Evolutionary conservation across 2,888 invertebrate genomes (phyloP).

Genomic region (Rapana venosa): DNA sequence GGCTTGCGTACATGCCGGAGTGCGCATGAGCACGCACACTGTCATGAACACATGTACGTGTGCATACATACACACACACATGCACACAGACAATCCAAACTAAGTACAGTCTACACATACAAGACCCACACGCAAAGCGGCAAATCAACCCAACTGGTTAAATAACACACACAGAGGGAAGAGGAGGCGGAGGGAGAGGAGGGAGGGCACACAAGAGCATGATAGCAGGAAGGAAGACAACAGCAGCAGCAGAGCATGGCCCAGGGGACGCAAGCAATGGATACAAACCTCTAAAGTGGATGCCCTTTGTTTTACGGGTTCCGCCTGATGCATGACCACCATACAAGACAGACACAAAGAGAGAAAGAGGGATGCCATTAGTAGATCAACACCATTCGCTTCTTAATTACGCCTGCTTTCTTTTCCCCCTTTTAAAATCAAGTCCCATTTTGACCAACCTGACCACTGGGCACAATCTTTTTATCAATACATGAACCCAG

Average conservation of each 20-base stretch:
- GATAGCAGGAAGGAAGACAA: too few relatives aligned
- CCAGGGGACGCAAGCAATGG: too few relatives aligned
- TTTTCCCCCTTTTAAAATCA: background rate
- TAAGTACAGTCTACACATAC: background rate
- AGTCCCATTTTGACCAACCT: background rate
- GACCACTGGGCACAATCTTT: background rate
- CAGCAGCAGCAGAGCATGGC: background rate
- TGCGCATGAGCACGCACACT: too few relatives aligned
- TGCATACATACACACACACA: background rate
- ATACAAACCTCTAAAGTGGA: slow-evolving; percentile 45
- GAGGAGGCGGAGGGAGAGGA: background rate
- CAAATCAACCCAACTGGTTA: background rate
- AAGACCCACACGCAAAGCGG: background rate
- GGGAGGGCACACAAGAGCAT: too few relatives aligned
- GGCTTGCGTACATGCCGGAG: too few relatives aligned
- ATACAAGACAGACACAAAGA: slow-evolving; percentile 35
- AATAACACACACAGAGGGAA: background rate
- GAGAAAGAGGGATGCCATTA: slow-evolving; percentile 39
- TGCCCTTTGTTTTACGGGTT: slow-evolving; percentile 40
- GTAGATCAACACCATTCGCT: slow-evolving; percentile 29
- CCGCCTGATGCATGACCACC: slow-evolving; percentile 37
- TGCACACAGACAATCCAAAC: background rate
- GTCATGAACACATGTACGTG: too few relatives aligned
- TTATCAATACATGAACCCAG: too few relatives aligned
- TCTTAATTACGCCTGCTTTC: background rate